phyloP scores from a whole-genome alignment of 2,888 invertebrate species.

The Coecobrya sp. region DNA sequence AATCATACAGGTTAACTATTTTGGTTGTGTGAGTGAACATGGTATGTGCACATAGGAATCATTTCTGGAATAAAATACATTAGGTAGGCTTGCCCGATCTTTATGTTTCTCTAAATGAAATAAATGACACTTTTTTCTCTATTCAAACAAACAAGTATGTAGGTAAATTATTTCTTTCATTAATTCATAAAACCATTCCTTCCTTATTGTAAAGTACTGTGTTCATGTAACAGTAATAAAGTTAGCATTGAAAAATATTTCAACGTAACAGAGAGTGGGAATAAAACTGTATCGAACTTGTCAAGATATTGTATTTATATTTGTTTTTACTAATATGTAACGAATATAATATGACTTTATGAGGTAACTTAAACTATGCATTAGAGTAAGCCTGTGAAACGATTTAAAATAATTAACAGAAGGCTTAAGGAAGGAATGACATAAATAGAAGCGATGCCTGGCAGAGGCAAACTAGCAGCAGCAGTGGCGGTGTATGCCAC shows the following conservation, averaged over 20 bases:
- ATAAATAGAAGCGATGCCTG: slow-evolving; percentile 62
- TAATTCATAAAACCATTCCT: slow-evolving; percentile 1
- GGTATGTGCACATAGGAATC: slow-evolving; percentile 30
- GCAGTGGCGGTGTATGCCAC: slow-evolving; percentile 87
- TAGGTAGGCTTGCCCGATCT: slow-evolving; percentile 70
- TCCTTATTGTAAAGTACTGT: slow-evolving; percentile 26
- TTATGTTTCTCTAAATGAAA: slow-evolving; percentile 9
- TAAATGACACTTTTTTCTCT: neutral
- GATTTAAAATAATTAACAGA: slow-evolving; percentile 77
- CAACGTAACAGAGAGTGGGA: neutral
- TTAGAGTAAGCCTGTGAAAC: slow-evolving; percentile 71
- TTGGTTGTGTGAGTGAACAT: neutral
- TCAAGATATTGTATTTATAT: slow-evolving; percentile 13
- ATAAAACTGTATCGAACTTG: neutral
- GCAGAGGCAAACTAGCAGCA: slow-evolving; percentile 46
- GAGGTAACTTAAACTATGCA: slow-evolving; percentile 67
- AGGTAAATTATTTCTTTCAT: neutral
- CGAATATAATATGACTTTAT: slow-evolving; percentile 51
- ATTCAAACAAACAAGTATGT: neutral
- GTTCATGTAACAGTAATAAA: slow-evolving; percentile 23
- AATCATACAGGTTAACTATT: neutral
- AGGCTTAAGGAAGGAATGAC: slow-evolving; percentile 81
- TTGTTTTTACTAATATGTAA: slow-evolving; percentile 12
- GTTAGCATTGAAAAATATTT: neutral
- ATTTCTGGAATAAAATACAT: slow-evolving; percentile 42